Evolutionary conservation across 2,888 invertebrate species (phyloP), one percentile per base, ranked within the genome.

Genomic region (Diarsia rubi): DNA sequence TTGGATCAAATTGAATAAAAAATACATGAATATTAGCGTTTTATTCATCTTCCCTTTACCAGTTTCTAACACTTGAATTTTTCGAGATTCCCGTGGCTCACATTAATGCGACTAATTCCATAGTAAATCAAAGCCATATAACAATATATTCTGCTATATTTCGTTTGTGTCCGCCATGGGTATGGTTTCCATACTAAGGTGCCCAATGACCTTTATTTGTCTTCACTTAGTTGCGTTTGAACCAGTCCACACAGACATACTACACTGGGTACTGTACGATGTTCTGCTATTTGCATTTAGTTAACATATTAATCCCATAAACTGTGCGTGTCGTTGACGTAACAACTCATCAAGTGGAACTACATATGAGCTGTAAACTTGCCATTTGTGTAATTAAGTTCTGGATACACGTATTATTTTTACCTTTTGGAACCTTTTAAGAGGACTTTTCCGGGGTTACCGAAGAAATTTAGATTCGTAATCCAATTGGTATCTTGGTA

Each of bases 241-340:
- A 65, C 73, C 72, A 73, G 69, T 62, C 62, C 62, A 62, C 64
- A 60, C 66, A 79, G 31, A 57, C 78, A 47, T 47, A 24, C 45
- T 70, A 73, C 64, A 60, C 65, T 60, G 64, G 45, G 68, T 79
- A 77, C 66, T 70, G 52, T 63, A 57, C 72, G 65, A 74, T 79
- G 76, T 81, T 84, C 79, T 65, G 84, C 89, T 92, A 94, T 94
- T 94, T 94, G 93, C 93, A 94, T 94, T 91, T 92, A 92, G 91
- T 94, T 95, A 92, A 93, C 94, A 95, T 95, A 94, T 93, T 93
- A 93, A 92, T 91, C 87, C 91, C 89, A 91, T 93, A 92, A 93
- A 93, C 88, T 85, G 90, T 71, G 81, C 71, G 73, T 93, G 93
- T 89, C 90, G 92, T 89, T 91, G 92, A 91, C 92, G 91, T 89